Base-by-base conservation (phyloP, 2,888 invertebrate species). In the Bugula neritina region DNA sequence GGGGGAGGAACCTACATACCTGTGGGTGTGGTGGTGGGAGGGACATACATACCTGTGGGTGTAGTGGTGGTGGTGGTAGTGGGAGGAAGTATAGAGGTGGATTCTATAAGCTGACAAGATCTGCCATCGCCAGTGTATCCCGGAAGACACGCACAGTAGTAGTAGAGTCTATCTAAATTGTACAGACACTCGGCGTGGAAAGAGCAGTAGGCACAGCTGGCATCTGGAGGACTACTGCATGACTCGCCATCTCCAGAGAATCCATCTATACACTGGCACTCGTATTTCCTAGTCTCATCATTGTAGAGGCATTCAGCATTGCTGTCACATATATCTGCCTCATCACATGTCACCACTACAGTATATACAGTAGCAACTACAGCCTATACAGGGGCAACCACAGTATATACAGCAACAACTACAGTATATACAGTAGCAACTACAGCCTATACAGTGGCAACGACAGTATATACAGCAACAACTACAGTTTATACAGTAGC, bases 61-160 rank as follows among this genome's bases (percentile, higher is more conserved):
- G 52, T 5, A 43, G 70, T 23, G 3, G 70, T 35, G 27, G 35
- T 2, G 2, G 52, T n/a, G 13, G 70, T 43, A 29, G 70, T 43
- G 3, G 70, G 21, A 3, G 70, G 17, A n/a, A 10, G 35, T 2
- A 3, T 21, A 34, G 21, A 13, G n/a, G n/a, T 70, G 21, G 23
- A 72, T 52, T 79, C 77, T 71, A 79, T 89, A 1, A 88, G 87
- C 86, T 87, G 85, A 80, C 94, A 94, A 0, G 85, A 85, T 55
- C 90, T 87, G 0, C 91, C 91, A 76, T 87, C 86, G 0, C 91
- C 89, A 71, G 86, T 84, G 77, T 88, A 88, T 0, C 87, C 87
- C 0, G 86, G 83, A 75, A 90, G 90, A 84, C 89, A 93, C 21
- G 90, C 87, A 81, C 94, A 94, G 35, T 80, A 78, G 75, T 77